Conservation (phyloP, 1,140 invertebrate genomes). For the Temnothorax longispinosus region DNA sequence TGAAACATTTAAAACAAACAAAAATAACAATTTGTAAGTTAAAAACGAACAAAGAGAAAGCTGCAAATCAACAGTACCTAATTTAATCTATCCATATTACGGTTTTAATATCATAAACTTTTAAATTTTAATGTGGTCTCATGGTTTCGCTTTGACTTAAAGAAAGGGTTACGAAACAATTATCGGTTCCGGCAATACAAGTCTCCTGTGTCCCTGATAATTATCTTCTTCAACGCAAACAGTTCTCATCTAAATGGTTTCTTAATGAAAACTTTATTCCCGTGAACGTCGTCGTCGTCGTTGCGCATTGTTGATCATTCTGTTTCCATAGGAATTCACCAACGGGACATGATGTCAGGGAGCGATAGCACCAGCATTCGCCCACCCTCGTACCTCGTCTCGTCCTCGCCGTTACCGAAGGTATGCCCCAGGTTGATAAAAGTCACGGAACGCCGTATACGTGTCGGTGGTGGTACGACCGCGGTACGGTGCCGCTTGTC, state of each 20-base stretch:
- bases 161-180: not conserved
- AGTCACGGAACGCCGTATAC: constrained; percentile 58
- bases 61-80: not conserved
- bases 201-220: not conserved
- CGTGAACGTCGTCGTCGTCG: not conserved
- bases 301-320: constrained; percentile 36
- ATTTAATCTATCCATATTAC: not conserved
- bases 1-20: not conserved
- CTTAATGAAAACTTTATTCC: not conserved
- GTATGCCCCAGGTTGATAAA: constrained; percentile 7
- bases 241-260: not conserved
- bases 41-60: not conserved
- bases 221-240: not conserved
- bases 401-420: not conserved
- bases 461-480: constrained; percentile 39
- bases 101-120: not conserved
- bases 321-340: constrained; percentile 50
- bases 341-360: constrained; percentile 9
- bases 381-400: not conserved
- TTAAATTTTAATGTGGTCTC: not conserved
- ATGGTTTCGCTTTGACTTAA: not conserved
- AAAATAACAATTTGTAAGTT: not conserved
- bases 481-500: constrained; percentile 80
- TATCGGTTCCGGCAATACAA: not conserved
- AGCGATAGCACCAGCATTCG: constrained; percentile 17